Percentiles rank a stretch among this genome's conserved stretches.
Conservation (phyloP, 2,888 invertebrate species). For the Charanyca ferruginea region DNA sequence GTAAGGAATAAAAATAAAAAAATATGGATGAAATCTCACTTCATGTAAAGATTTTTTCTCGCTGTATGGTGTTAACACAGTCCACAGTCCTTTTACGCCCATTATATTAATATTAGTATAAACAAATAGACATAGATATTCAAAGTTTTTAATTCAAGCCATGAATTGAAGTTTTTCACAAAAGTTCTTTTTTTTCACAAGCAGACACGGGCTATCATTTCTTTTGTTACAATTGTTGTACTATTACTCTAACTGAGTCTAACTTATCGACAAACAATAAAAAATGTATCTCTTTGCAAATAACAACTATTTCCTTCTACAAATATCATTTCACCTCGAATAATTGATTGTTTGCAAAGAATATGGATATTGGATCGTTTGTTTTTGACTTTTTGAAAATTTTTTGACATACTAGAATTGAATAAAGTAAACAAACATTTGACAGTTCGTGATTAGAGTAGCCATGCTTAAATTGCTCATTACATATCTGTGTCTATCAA, state of each 20-base stretch:
- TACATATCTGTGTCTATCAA: too few relatives aligned
- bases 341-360: neutral
- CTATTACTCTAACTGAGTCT: too few relatives aligned
- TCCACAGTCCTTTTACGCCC: conserved; percentile 98
- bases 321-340: neutral
- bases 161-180: neutral
- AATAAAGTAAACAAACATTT: neutral
- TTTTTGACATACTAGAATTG: too few relatives aligned
- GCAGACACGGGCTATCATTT: too few relatives aligned
- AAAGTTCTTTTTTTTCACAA: neutral
- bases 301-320: conserved; percentile 24
- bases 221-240: too few relatives aligned
- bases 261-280: neutral
- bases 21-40: too few relatives aligned
- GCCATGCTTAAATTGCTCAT: too few relatives aligned
- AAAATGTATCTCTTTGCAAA: rapidly evolving
- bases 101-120: conserved; percentile 81
- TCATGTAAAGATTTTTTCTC: conserved; percentile 95
- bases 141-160: neutral
- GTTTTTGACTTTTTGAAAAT: too few relatives aligned
- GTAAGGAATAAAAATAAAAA: neutral
- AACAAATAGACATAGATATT: neutral
- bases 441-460: conserved; percentile 5
- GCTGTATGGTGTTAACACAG: conserved; percentile 94
- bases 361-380: too few relatives aligned